phyloP scores from a whole-genome alignment of 2,113 vertebrate species.

The Syrrhaptes paradoxus region DNA sequence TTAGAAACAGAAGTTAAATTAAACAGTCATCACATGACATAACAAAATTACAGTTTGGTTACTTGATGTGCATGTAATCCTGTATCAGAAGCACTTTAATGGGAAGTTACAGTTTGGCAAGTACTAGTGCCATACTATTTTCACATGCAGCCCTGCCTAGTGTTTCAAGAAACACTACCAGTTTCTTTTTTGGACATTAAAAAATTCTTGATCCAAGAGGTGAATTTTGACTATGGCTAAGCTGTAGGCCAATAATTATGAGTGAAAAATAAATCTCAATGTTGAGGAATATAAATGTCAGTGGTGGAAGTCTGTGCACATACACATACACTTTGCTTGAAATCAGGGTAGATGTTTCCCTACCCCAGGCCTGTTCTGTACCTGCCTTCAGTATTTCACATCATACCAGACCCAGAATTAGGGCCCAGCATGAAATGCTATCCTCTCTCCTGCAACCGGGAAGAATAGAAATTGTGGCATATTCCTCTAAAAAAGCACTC shows the following conservation, averaged over 20 bases:
- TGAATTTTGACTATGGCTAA: conserved; percentile 41
- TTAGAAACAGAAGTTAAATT: background rate
- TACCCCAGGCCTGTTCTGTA: background rate
- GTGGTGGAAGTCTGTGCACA: background rate
- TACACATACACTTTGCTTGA: background rate
- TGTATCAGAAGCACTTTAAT: background rate
- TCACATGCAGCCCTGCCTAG: background rate
- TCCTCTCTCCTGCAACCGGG: background rate
- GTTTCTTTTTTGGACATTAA: conserved; percentile 22
- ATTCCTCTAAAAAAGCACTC: background rate
- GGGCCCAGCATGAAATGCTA: background rate
- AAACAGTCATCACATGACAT: background rate
- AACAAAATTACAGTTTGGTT: conserved; percentile 9
- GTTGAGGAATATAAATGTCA: conserved; percentile 14
- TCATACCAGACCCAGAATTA: background rate
- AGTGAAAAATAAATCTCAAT: background rate
- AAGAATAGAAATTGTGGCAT: background rate
- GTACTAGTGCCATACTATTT: background rate
- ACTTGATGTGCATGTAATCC: background rate
- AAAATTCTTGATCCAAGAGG: conserved; percentile 28
- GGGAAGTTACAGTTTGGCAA: conserved; percentile 35
- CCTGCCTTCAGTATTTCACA: background rate
- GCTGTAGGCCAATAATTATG: conserved; percentile 44
- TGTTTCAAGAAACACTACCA: background rate
- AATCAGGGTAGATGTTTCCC: background rate